Evolutionary conservation across 2,113 vertebrate species (phyloP).

Genomic region (Psilopsiagon aymara): DNA sequence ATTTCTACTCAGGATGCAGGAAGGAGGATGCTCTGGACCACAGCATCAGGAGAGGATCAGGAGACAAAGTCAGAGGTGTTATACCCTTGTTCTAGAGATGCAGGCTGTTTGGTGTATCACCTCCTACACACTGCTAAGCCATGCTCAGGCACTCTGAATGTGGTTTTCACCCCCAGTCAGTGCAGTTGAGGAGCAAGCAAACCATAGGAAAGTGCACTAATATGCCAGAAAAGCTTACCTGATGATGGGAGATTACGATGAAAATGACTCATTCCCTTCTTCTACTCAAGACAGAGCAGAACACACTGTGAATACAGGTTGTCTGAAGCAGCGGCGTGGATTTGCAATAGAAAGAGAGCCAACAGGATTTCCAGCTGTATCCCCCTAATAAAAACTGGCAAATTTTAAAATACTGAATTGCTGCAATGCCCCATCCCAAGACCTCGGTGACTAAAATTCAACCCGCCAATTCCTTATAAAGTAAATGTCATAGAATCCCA

Average conservation of each 20-base stretch:
- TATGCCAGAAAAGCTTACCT: neutral
- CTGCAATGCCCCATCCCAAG: fast-evolving
- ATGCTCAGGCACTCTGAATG: neutral
- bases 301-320: neutral
- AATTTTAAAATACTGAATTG: neutral
- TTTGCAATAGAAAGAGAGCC: neutral
- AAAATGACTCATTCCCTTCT: neutral
- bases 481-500: neutral
- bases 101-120: neutral
- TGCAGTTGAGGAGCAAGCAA: neutral
- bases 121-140: neutral
- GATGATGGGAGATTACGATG: neutral
- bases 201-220: neutral
- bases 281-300: neutral
- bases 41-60: neutral
- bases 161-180: neutral
- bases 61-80: neutral
- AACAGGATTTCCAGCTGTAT: neutral
- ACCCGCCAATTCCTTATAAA: neutral
- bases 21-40: neutral
- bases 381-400: neutral
- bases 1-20: neutral
- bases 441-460: neutral
- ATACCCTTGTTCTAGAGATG: neutral
- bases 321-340: neutral